These are phyloP conservation scores for Petrolisthes manimaculis DNA, from an alignment of 2,888 invertebrate species.

Conservation along the genomic window DNA sequence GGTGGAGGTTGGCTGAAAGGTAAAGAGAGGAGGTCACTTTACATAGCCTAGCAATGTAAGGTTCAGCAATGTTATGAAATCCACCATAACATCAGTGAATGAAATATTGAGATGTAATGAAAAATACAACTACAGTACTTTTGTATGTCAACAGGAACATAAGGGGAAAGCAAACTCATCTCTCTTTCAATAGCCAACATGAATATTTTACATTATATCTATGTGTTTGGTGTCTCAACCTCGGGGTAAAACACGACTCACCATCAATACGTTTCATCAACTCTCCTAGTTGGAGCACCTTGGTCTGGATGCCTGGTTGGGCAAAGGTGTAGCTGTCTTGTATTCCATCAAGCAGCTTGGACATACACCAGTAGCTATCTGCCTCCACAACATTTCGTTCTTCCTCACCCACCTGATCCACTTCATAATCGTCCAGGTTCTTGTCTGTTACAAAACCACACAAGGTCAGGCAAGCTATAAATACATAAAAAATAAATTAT, in stretches of 20 bases:
- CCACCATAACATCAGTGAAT: background rate
- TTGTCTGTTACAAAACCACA: constrained; percentile 72
- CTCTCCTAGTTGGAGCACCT: constrained; percentile 95
- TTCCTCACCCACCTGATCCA: constrained; percentile 82
- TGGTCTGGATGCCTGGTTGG: constrained; percentile 98
- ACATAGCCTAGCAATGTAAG: background rate
- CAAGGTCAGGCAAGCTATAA: too few species aligned
- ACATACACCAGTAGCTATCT: constrained; percentile 98
- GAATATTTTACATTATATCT: too few species aligned
- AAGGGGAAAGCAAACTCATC: too few species aligned
- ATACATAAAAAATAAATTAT: too few species aligned
- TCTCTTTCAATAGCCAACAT: too few species aligned
- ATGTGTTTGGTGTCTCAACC: too few species aligned
- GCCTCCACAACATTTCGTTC: constrained; percentile 92
- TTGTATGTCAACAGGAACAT: too few species aligned
- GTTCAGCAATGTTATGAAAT: background rate
- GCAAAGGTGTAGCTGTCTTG: constrained; percentile 99
- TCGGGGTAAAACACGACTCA: constrained; percentile 69
- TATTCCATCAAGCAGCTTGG: constrained; percentile 96
- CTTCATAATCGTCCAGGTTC: constrained; percentile 89
- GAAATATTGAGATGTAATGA: too few species aligned
- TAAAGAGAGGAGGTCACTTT: background rate
- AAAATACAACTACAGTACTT: too few species aligned
- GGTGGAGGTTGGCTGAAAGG: constrained; percentile 82
- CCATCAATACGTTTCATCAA: constrained; percentile 95